Percentiles rank a stretch among this genome's conserved stretches.
These are phyloP conservation scores for Sphinx pinastri DNA, from an alignment of 2,888 invertebrate species.

Conservation along the genomic window DNA sequence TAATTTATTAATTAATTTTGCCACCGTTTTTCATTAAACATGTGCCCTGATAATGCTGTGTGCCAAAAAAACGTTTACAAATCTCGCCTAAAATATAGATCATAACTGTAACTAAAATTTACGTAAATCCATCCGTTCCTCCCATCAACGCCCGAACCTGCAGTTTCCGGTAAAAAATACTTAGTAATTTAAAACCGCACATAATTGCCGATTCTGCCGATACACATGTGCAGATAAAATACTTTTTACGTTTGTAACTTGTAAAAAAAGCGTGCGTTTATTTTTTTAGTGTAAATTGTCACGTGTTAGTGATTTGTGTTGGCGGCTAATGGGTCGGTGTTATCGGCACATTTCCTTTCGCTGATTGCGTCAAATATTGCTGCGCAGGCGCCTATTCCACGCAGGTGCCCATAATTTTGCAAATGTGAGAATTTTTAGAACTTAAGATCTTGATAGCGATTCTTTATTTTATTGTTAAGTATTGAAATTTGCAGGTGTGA, in stretches of 20 bases:
- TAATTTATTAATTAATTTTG: too few species aligned
- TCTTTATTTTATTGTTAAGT: not conserved
- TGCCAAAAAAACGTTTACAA: too few species aligned
- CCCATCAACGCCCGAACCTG: slow-evolving; percentile 65
- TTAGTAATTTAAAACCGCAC: slow-evolving; percentile 77
- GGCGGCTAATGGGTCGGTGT: slow-evolving; percentile 67
- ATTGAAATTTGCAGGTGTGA: not conserved
- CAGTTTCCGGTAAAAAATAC: slow-evolving; percentile 77
- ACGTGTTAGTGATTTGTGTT: slow-evolving; percentile 77
- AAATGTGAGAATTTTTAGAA: slow-evolving; percentile 9
- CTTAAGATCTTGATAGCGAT: not conserved
- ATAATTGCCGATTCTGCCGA: slow-evolving; percentile 61
- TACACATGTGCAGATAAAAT: slow-evolving; percentile 70
- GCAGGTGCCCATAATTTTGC: slow-evolving; percentile 38
- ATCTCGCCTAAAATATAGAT: too few species aligned
- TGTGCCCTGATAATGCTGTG: too few species aligned
- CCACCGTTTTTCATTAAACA: too few species aligned
- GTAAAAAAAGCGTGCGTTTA: slow-evolving; percentile 45
- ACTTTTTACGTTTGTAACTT: slow-evolving; percentile 62
- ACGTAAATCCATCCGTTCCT: slow-evolving; percentile 56
- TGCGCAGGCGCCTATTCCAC: slow-evolving; percentile 48
- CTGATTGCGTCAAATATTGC: slow-evolving; percentile 66
- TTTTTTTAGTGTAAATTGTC: slow-evolving; percentile 57
- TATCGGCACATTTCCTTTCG: slow-evolving; percentile 69
- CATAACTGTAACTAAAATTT: slow-evolving; percentile 34